These are phyloP conservation scores for Ametastegia equiseti DNA, from an alignment of 2,888 invertebrate genomes.

Conservation along the genomic window DNA sequence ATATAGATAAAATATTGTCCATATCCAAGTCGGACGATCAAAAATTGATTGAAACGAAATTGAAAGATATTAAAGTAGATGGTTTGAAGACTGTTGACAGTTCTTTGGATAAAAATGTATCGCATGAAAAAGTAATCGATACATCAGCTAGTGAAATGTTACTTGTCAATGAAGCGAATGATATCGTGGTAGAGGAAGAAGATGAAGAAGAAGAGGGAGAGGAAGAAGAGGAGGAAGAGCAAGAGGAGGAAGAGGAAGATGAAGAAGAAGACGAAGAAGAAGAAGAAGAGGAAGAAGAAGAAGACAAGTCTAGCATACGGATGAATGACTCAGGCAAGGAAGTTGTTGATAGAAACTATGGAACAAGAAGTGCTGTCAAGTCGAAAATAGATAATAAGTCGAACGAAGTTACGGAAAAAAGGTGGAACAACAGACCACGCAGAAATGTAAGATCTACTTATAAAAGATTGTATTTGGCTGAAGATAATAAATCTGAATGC, in stretches of 20 bases:
- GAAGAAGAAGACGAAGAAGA: constrained; percentile 49
- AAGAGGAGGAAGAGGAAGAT: constrained; percentile 46
- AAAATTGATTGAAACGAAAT: constrained; percentile 61
- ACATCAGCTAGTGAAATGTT: background rate
- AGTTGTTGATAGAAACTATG: constrained; percentile 12
- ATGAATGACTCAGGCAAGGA: background rate
- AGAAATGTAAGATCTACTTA: constrained; percentile 27
- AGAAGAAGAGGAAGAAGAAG: constrained; percentile 43
- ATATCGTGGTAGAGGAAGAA: constrained; percentile 31
- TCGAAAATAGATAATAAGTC: background rate
- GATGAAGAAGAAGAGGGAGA: no score
- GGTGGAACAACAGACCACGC: background rate
- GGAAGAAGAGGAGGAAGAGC: no score
- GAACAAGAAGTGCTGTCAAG: background rate
- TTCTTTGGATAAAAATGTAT: constrained; percentile 43
- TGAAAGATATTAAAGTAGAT: constrained; percentile 38
- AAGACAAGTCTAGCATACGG: constrained; percentile 41
- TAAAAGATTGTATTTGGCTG: constrained; percentile 11
- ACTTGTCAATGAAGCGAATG: background rate
- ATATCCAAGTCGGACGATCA: constrained; percentile 65
- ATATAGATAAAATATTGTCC: constrained; percentile 39
- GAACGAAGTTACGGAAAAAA: background rate
- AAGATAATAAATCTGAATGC: constrained; percentile 16
- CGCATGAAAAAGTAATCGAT: constrained; percentile 49
- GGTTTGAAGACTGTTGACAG: background rate